Evolutionary conservation across 2,113 vertebrate species (phyloP).

Genomic region (Marmota monax): DNA sequence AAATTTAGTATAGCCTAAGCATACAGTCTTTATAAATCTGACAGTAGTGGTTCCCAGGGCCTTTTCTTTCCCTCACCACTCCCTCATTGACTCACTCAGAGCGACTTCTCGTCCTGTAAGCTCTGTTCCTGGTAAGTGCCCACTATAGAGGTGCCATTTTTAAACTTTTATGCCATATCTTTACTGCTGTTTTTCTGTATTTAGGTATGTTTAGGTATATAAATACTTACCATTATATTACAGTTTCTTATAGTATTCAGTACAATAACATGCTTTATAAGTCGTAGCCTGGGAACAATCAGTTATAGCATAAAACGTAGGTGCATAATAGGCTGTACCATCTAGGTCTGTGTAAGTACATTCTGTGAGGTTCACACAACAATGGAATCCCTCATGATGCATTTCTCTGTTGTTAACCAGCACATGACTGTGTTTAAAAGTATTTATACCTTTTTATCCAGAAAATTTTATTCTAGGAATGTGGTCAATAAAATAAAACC

Average conservation of each 20-base stretch:
- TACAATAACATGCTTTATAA: background rate
- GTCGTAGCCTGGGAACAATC: background rate
- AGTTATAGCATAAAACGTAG: background rate
- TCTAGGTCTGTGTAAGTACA: no score
- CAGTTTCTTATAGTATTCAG: background rate
- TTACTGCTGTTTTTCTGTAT: background rate
- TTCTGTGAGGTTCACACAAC: background rate
- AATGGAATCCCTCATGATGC: no score
- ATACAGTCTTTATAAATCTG: background rate
- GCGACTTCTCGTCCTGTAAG: background rate
- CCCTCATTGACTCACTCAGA: background rate
- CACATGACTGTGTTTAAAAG: background rate
- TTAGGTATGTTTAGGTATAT: background rate
- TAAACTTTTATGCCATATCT: background rate
- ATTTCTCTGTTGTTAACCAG: background rate
- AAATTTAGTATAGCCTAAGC: background rate
- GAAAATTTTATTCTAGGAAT: slow-evolving; percentile 15
- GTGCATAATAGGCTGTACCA: background rate
- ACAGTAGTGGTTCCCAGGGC: background rate
- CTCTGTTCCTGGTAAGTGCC: background rate
- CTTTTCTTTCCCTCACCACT: background rate
- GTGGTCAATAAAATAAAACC: background rate
- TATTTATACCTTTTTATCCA: background rate
- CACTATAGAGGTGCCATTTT: background rate
- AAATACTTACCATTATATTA: background rate